Evolutionary conservation across 2,797 vertebrate genomes (phyloP).

Genomic region (Microctenopoma stevenorrisi): DNA sequence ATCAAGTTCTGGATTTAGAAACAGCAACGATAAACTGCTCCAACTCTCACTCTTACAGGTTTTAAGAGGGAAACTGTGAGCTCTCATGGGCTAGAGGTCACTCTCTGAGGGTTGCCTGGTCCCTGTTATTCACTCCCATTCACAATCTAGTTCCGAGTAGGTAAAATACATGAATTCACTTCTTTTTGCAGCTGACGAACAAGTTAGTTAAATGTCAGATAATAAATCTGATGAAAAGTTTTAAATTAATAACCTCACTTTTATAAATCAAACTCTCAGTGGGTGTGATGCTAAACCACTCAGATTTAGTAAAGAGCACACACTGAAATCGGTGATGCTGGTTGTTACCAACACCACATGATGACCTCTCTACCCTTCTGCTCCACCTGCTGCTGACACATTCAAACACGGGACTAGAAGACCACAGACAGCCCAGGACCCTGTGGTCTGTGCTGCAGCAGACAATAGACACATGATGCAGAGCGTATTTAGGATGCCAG

Average conservation of each 20-base stretch:
- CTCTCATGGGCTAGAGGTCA: neutral
- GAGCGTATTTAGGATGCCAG: constrained; percentile 59
- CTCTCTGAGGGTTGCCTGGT: no score
- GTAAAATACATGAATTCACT: no score
- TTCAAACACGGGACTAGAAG: neutral
- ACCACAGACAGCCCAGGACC: constrained; percentile 17
- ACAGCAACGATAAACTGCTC: no score
- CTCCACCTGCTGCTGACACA: constrained; percentile 53
- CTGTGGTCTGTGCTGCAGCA: constrained; percentile 1
- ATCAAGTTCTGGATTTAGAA: neutral
- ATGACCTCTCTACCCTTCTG: constrained; percentile 29
- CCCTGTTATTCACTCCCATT: no score
- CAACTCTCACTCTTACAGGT: no score
- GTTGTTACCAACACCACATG: neutral
- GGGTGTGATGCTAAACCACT: neutral
- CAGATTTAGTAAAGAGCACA: neutral
- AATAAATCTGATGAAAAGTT: no score
- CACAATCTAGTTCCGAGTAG: no score
- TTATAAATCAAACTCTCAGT: no score
- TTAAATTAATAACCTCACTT: no score
- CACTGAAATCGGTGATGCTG: neutral
- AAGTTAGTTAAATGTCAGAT: no score
- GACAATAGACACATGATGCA: constrained; percentile 52
- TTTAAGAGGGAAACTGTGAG: neutral
- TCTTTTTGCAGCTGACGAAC: no score